Evolutionary conservation across 2,113 vertebrate genomes (phyloP), one percentile per base, ranked within the genome.

Genomic region (Rutilus rutilus): DNA sequence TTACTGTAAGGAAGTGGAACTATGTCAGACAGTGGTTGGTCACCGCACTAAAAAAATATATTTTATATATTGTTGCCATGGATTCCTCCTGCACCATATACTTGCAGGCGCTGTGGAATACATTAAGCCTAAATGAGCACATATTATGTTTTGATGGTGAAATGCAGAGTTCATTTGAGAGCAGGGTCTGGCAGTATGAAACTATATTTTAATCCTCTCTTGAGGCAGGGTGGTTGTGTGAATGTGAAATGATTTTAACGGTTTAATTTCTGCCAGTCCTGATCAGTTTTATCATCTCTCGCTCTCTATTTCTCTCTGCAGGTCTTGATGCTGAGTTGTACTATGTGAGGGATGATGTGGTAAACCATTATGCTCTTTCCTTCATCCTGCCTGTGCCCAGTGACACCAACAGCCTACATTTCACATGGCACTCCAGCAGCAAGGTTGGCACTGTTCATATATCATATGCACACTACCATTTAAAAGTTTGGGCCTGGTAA

Each of bases 251-350:
- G 12, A 9, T 45, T 59, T 59, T 78, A 78, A 78, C 30, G 6
- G 36, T 80, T 79, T 42, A 8, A 25, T 21, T 52, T 64, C 15
- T 65, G 8, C 79, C 25, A 17, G 42, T 60, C 17, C n/a, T 82
- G 21, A 82, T 57, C 14, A 86, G 33, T 27, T 79, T 33, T 64
- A n/a, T 52, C 42, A 23, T 47, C 5, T 21, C n/a, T 52, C 10
- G n/a, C 25, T 79, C 19, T 79, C 33, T 79, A 33, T 67, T 17
- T 65, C 50, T 64, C 23, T 87, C 27, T 89, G 30, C 93, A 99
- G 98, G 98, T 91, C 95, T 99, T 15, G 96, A 99, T 90, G 98
- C 98, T 65, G 98, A 99, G 92, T 93, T 99, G 82, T 99, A 97
- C 88, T 99, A 99, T 0, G 97, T 99, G 90, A 96, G 98, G 87